Conservation (phyloP, 2,113 vertebrate genomes). For the Atrichornis clamosus region DNA sequence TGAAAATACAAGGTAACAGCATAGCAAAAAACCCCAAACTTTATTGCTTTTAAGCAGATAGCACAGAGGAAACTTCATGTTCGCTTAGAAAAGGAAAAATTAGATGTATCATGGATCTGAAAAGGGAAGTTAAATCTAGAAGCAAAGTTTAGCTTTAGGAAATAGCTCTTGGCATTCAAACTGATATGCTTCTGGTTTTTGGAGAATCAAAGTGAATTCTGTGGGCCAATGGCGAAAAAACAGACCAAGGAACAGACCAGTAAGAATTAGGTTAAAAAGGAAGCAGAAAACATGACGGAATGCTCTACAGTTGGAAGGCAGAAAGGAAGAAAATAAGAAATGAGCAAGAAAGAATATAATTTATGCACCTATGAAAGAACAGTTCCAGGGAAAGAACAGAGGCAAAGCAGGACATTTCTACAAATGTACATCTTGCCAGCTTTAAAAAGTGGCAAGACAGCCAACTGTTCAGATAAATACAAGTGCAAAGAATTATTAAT, state of each 20-base stretch:
- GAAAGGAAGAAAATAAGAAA: not conserved
- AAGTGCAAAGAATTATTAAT: not conserved
- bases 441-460: not conserved
- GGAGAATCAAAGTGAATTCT: not conserved
- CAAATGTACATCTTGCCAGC: not conserved
- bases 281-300: not conserved
- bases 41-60: not conserved
- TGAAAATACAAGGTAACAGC: slow-evolving; percentile 11
- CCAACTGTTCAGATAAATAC: not conserved
- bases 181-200: not conserved
- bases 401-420: not conserved
- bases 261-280: not conserved
- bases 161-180: not conserved
- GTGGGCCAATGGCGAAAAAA: not conserved
- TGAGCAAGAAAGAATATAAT: not conserved
- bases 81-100: not conserved
- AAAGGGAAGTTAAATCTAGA: not conserved
- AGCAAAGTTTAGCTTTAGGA: not conserved
- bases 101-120: not conserved
- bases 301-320: not conserved
- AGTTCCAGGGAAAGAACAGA: not conserved
- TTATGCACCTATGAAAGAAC: not conserved
- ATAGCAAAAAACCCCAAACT: not conserved
- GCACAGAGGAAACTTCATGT: not conserved
- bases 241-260: not conserved